Evolutionary conservation across 1,140 invertebrate genomes (phyloP).

Genomic region (Aphis craccivora): DNA sequence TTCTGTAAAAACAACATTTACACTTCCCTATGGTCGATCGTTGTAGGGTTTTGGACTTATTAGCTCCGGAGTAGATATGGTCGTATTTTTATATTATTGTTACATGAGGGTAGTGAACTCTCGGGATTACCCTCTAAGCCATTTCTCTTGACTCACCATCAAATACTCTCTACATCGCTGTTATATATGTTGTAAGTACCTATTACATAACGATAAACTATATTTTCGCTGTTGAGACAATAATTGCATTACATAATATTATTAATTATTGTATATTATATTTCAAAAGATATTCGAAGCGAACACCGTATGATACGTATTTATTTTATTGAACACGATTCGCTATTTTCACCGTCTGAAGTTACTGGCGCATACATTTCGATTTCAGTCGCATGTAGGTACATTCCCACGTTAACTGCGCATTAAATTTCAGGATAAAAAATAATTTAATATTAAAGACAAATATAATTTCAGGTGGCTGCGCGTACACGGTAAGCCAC

Average conservation of each 20-base stretch:
- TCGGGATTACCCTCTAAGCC: background rate
- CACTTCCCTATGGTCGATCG: background rate
- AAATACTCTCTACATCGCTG: background rate
- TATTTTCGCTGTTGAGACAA: background rate
- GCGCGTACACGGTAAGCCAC: background rate
- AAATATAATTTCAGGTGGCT: background rate
- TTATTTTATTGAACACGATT: background rate
- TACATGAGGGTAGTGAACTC: background rate
- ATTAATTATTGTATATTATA: background rate
- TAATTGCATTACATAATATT: slow-evolving; percentile 6
- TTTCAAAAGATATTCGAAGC: background rate
- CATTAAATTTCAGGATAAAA: background rate
- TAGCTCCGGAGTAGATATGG: background rate
- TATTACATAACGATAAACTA: background rate
- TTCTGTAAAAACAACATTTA: background rate
- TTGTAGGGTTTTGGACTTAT: background rate
- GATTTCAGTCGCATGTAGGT: background rate
- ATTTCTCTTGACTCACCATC: background rate
- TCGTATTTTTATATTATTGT: background rate
- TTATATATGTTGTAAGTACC: background rate
- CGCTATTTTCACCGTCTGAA: background rate
- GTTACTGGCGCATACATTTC: background rate
- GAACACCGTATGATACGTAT: background rate
- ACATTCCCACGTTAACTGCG: background rate
- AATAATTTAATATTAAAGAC: background rate